Conservation (phyloP, 1,140 invertebrate species). For the Oryzaephilus surinamensis region DNA sequence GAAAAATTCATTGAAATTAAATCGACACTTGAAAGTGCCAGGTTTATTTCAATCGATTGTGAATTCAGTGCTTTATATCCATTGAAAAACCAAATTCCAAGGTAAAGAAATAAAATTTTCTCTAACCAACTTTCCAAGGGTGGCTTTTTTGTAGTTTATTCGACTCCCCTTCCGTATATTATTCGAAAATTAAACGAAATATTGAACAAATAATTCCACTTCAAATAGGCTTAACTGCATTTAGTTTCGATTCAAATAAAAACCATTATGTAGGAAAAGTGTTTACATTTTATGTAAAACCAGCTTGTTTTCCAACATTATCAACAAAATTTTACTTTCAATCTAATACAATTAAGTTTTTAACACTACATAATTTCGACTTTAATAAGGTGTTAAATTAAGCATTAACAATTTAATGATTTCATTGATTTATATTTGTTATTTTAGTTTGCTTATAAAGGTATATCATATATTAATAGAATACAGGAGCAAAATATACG, state of each 20-base stretch:
- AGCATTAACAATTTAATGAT: constrained; percentile 6
- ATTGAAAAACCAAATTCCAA: constrained; percentile 17
- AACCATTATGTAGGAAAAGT: constrained; percentile 47
- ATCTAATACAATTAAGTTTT: constrained; percentile 50
- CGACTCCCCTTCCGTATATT: constrained; percentile 51
- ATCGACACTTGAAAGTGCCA: constrained; percentile 18
- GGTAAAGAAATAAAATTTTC: no score
- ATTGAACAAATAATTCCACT: constrained; percentile 48
- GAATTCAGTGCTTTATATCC: constrained; percentile 32
- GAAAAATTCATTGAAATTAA: constrained; percentile 22
- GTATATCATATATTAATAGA: constrained; percentile 55
- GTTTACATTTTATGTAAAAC: constrained; percentile 59
- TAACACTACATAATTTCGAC: constrained; percentile 54
- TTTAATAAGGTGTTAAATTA: constrained; percentile 78
- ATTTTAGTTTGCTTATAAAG: constrained; percentile 54
- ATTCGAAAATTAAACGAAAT: constrained; percentile 45
- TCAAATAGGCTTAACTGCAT: constrained; percentile 53
- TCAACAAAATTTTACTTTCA: constrained; percentile 52
- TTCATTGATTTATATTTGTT: constrained; percentile 8
- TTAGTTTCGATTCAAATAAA: constrained; percentile 41
- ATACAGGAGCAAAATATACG: constrained; percentile 45
- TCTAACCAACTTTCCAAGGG: no score
- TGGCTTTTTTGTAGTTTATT: constrained; percentile 56
- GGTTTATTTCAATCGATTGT: constrained; percentile 27
- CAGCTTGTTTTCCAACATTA: constrained; percentile 46